Base-by-base conservation (phyloP, 2,797 vertebrate species). In the Halcyon smyrnensis region DNA sequence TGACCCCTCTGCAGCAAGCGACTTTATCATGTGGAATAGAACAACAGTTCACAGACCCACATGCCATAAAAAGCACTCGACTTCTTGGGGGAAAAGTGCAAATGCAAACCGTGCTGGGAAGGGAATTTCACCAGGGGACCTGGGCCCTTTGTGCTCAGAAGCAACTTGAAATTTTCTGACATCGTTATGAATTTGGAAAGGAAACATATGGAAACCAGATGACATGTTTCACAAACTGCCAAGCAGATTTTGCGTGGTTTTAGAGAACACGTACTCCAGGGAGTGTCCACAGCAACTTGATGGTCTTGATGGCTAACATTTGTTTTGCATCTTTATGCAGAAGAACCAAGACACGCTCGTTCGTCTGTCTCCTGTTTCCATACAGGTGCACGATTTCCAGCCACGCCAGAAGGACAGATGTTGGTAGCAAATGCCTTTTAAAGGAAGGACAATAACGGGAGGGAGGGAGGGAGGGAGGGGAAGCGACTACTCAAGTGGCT, bases 151-250 rank as follows among this genome's bases (percentile, higher is more conserved):
- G 82, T 0, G 2, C 11, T 1, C 19, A 69, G 87, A 92, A 82
- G 48, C 46, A 48, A 67, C 89, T 69, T 65, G 36, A 51, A 37
- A 67, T 93, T 90, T 93, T 82, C 90, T 93, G 90, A 95, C 74
- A 13, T 46, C 0, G 68, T 37, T 8, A 3, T 21, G 62, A 87
- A 56, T 78, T 83, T 57, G 65, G 82, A 95, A 92, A 48, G 84
- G 64, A 84, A 95, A 67, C 95, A 95, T 93, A 95, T 89, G 95
- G 94, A 90, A 95, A 92, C 7, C 90, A 95, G 86, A 84, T 34
- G 89, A 96, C 84, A 65, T 6, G 39, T 36, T 91, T 89, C 94
- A 95, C 93, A 85, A 96, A 90, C 89, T 73, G 96, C 77, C 96
- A 97, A 80, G 91, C 83, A 89, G 90, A 96, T 95, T 96, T 84